A percentile compares a stretch with the other conserved stretches of the same genome.
These are phyloP conservation scores for Cylas formicarius DNA, from an alignment of 1,140 invertebrate species.

Conservation along the genomic window DNA sequence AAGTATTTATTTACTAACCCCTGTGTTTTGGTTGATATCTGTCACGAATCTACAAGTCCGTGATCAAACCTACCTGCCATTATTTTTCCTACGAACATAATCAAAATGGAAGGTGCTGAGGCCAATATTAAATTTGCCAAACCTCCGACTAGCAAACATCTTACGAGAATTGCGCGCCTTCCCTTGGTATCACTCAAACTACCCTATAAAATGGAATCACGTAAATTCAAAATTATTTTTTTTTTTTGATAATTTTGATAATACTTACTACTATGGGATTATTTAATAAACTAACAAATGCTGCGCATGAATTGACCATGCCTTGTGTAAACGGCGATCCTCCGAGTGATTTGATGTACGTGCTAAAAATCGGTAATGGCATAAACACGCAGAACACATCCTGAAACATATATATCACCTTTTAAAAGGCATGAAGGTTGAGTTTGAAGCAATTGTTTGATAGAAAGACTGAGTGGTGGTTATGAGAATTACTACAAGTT, in stretches of 20 bases:
- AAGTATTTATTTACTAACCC: too few relatives aligned
- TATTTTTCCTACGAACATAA: constrained; percentile 17
- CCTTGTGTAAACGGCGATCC: constrained; percentile 14
- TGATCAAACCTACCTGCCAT: constrained; percentile 14
- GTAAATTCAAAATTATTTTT: not conserved
- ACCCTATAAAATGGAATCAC: constrained; percentile 16
- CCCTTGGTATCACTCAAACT: constrained; percentile 25
- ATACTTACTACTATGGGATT: constrained; percentile 22
- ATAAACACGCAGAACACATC: too few relatives aligned
- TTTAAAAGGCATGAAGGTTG: too few relatives aligned
- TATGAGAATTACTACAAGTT: too few relatives aligned
- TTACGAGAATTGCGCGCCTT: constrained; percentile 15
- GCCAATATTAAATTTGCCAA: constrained; percentile 16
- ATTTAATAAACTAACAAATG: constrained; percentile 16
- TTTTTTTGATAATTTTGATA: not conserved
- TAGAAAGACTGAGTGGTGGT: too few relatives aligned
- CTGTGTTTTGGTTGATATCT: too few relatives aligned
- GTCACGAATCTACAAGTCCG: not conserved
- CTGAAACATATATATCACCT: too few relatives aligned
- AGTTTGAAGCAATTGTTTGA: too few relatives aligned
- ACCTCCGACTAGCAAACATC: constrained; percentile 13
- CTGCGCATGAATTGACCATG: constrained; percentile 13
- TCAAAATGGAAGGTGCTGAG: constrained; percentile 11
- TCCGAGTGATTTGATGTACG: constrained; percentile 10
- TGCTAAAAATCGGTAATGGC: constrained; percentile 16